Evolutionary conservation across 2,113 vertebrate species (phyloP), one percentile per base, ranked within the genome.

Genomic region (Equus przewalskii): DNA sequence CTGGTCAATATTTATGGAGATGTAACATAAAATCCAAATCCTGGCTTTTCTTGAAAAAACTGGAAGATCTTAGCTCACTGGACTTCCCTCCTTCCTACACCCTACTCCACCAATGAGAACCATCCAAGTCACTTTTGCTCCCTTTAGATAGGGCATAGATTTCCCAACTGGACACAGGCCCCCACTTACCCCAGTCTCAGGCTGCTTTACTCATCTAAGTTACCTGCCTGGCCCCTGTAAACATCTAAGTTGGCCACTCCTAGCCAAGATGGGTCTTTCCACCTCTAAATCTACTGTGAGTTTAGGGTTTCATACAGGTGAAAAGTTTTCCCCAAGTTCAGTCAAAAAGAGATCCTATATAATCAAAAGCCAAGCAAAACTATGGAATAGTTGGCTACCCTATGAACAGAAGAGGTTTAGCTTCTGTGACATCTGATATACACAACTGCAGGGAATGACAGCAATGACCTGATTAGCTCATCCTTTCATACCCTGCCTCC

Each of bases 31-130:
- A 86, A 70, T 95, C 64, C 22, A 72, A 91, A 78, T 90, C 14
- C 44, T 91, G 54, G 18, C 19, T 92, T 95, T 91, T 96, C 62
- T 78, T 80, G 22, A 89, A 91, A 92, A 92, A 76, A 56, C n/a
- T 84, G n/a, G 33, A 94, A 44, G 19, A 94, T 62, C 62, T 96
- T 19, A 70, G 19, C 30, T 36, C 49, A 24, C 13, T 84, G 28
- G 22, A n/a, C 56, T 84, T 84, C 26, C 6, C 13, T 67, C 44
- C 4, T 41, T 49, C n/a, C n/a, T 89, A 67, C 21, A 84, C 2
- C 30, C 33, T 28, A 82, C 7, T 24, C n/a, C 24, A 85, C 18
- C n/a, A 64, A 54, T 70, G 12, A 60, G 15, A 85, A 94, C 24
- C 24, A 85, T 65, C 24, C 15, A 92, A 89, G 16, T 80, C 64